phyloP scores from a whole-genome alignment of 2,888 invertebrate species.

The Cryptocephalus primarius region DNA sequence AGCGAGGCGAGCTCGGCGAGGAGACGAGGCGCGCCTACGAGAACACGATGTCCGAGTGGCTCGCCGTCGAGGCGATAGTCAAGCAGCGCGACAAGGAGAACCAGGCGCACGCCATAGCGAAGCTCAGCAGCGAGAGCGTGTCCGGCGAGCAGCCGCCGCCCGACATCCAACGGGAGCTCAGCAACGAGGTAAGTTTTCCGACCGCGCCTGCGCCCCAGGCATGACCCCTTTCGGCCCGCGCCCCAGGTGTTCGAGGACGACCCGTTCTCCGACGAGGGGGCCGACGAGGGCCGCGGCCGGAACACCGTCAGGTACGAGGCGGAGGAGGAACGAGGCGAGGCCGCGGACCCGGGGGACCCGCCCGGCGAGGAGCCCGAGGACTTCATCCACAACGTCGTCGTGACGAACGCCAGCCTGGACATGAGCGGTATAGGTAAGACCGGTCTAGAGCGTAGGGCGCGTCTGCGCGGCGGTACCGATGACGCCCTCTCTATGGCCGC shows the following conservation, averaged over 20 bases:
- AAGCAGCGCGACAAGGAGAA: constrained; percentile 70
- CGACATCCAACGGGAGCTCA: constrained; percentile 39
- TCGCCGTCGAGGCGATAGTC: constrained; percentile 89
- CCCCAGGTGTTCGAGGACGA: constrained; percentile 37
- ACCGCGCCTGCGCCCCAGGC: neutral
- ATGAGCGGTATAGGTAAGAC: constrained; percentile 31
- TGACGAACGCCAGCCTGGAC: constrained; percentile 63
- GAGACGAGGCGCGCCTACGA: constrained; percentile 66
- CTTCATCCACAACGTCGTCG: constrained; percentile 51
- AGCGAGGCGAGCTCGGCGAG: constrained; percentile 53
- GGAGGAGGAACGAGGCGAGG: constrained; percentile 22
- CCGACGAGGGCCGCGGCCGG: constrained; percentile 22
- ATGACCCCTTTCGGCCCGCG: neutral
- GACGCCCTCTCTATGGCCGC: constrained; percentile 1
- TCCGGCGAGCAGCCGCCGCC: constrained; percentile 37
- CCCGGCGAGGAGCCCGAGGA: constrained; percentile 16
- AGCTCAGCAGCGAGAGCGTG: constrained; percentile 64
- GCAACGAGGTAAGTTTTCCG: constrained; percentile 40
- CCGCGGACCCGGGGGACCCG: neutral
- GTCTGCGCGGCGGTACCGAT: constrained; percentile 21
- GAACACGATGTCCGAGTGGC: constrained; percentile 89
- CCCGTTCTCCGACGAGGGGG: constrained; percentile 29
- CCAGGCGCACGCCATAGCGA: constrained; percentile 75
- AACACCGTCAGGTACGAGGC: constrained; percentile 34
- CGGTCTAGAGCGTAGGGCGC: no score